Conservation (phyloP, 30 jellyfish, hydroid and myxozoan species). For the Phacellophora camtschatica region DNA sequence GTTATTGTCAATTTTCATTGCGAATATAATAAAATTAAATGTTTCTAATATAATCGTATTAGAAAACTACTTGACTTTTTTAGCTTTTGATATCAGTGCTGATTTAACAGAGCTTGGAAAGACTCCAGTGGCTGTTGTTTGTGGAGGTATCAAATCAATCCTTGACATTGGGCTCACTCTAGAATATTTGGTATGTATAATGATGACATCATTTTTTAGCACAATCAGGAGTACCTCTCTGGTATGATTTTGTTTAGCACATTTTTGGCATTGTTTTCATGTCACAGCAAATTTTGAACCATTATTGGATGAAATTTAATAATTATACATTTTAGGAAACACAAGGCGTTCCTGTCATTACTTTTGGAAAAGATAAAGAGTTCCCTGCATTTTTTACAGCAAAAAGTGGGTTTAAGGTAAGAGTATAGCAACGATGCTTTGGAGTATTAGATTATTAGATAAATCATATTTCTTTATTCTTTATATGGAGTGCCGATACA, state of each 20-base stretch:
- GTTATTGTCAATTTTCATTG: too few relatives aligned
- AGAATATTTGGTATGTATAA: constrained; percentile 88
- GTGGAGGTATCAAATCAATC: constrained; percentile 96
- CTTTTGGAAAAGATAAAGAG: constrained; percentile 53
- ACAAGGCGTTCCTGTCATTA: constrained; percentile 91
- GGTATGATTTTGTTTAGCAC: too few relatives aligned
- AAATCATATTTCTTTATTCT: too few relatives aligned
- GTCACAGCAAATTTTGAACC: background rate
- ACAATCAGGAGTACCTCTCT: too few relatives aligned
- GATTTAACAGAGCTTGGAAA: constrained; percentile 93
- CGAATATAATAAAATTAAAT: too few relatives aligned
- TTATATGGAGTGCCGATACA: too few relatives aligned
- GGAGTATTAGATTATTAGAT: too few relatives aligned
- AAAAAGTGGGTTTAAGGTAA: constrained; percentile 85
- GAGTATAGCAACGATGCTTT: too few relatives aligned
- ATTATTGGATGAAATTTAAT: background rate
- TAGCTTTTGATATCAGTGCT: constrained; percentile 95
- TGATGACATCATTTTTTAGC: too few relatives aligned
- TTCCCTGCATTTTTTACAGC: constrained; percentile 91
- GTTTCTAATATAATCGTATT: background rate
- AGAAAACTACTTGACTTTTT: background rate
- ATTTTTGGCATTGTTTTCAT: background rate
- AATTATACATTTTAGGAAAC: constrained; percentile 71
- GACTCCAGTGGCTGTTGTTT: constrained; percentile 91
- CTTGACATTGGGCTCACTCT: constrained; percentile 87